Evolutionary conservation across 2,888 invertebrate genomes (phyloP).

Genomic region (Tyria jacobaeae): DNA sequence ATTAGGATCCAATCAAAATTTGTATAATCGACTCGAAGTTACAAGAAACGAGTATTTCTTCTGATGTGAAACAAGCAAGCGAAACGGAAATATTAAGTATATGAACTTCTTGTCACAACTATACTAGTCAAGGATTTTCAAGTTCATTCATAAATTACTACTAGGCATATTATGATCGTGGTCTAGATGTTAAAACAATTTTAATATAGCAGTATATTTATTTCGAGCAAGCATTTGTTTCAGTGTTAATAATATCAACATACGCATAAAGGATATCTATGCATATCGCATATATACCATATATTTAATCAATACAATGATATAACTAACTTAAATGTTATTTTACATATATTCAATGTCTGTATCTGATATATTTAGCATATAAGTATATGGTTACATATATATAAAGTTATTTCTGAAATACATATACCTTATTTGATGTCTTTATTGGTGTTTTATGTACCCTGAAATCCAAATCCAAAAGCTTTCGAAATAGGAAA

Average conservation of each 20-base stretch:
- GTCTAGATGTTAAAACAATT: neutral
- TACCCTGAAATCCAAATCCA: neutral
- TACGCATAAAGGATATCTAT: neutral
- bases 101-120: neutral
- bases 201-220: neutral
- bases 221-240: neutral
- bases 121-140: neutral
- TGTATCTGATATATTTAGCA: conserved; percentile 17
- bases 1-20: neutral
- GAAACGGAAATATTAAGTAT: neutral
- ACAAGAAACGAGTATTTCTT: neutral
- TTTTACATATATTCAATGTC: neutral
- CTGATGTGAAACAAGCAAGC: neutral
- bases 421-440: conserved; percentile 23
- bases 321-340: neutral
- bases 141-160: neutral
- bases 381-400: conserved; percentile 2
- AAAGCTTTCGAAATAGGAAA: neutral
- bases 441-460: conserved; percentile 33
- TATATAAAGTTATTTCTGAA: conserved; percentile 27
- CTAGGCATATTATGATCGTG: neutral
- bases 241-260: neutral
- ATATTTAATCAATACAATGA: neutral
- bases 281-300: neutral
- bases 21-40: neutral